phyloP scores from a whole-genome alignment of 2,888 invertebrate species.

The Caenorhabditis drosophilae region DNA sequence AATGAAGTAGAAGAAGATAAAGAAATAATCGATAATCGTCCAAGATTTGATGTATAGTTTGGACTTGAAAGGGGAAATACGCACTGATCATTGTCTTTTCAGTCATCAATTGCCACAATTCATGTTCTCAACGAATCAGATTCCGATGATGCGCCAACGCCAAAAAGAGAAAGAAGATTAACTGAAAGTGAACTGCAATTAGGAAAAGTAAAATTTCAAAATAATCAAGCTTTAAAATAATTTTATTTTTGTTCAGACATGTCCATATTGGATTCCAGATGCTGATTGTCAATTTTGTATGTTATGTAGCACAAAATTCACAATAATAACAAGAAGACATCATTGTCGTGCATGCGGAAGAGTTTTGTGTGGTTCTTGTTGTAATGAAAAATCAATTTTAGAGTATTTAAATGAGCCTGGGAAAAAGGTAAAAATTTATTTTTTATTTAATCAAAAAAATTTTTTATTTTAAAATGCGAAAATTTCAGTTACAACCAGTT shows the following conservation, averaged over 20 bases:
- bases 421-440: too few species aligned
- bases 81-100: too few species aligned
- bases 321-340: conserved; percentile 76
- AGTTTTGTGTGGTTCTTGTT: conserved; percentile 50
- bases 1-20: background rate
- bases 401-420: conserved; percentile 47
- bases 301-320: conserved; percentile 79
- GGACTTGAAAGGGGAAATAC: too few species aligned
- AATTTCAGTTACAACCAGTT: conserved; percentile 27
- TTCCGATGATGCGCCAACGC: conserved; percentile 25
- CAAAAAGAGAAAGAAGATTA: conserved; percentile 43
- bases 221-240: background rate
- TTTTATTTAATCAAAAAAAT: too few species aligned
- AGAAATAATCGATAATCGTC: conserved; percentile 3
- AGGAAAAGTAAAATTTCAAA: conserved; percentile 67
- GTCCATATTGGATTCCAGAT: conserved; percentile 87
- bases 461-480: too few species aligned
- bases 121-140: conserved; percentile 43
- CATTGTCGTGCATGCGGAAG: conserved; percentile 67
- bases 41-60: conserved; percentile 17
- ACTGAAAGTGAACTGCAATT: conserved; percentile 65
- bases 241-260: conserved; percentile 73
- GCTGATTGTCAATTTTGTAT: conserved; percentile 82
- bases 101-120: conserved; percentile 42
- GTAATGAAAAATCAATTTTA: conserved; percentile 36